Percentiles rank a stretch among this genome's conserved stretches.
Evolutionary conservation across 2,113 vertebrate species (phyloP).

Genomic region (Triplophysa siluroides): DNA sequence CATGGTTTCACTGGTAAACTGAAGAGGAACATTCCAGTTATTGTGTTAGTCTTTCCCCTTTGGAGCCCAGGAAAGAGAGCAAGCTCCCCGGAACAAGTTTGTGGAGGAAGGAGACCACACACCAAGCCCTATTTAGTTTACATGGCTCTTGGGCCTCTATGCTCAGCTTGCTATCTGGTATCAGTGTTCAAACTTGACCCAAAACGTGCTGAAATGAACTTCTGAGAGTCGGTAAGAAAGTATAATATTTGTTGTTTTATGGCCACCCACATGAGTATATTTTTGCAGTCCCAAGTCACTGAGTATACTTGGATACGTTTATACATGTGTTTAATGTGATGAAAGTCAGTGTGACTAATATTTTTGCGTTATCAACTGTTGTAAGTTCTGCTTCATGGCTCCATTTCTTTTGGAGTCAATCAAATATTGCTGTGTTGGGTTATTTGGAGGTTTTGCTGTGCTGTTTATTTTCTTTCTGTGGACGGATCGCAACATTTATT

Average conservation of each 20-base stretch:
- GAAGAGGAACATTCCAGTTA: constrained; percentile 73
- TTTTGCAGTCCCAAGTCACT: constrained; percentile 27
- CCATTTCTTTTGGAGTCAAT: neutral
- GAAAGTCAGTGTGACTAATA: neutral
- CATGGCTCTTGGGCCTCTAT: constrained; percentile 50
- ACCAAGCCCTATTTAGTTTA: constrained; percentile 65
- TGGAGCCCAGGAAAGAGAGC: constrained; percentile 64
- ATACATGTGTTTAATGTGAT: neutral
- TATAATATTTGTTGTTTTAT: constrained; percentile 69
- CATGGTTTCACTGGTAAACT: constrained; percentile 63
- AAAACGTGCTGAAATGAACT: constrained; percentile 66
- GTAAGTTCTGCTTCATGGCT: too few species aligned
- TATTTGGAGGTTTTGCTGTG: neutral
- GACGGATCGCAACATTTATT: too few species aligned
- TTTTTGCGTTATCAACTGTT: neutral
- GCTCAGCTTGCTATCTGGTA: constrained; percentile 54
- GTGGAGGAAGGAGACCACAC: constrained; percentile 79
- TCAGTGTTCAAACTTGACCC: constrained; percentile 51
- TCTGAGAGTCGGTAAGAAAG: constrained; percentile 60
- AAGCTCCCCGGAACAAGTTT: constrained; percentile 70
- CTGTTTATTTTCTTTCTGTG: constrained; percentile 10
- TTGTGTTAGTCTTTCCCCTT: constrained; percentile 62
- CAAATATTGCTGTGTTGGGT: neutral
- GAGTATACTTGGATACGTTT: neutral
- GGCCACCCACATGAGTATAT: constrained; percentile 70